Percentiles rank a stretch among this genome's conserved stretches.
phyloP scores from a whole-genome alignment of 2,888 invertebrate genomes.

The Mantis religiosa region DNA sequence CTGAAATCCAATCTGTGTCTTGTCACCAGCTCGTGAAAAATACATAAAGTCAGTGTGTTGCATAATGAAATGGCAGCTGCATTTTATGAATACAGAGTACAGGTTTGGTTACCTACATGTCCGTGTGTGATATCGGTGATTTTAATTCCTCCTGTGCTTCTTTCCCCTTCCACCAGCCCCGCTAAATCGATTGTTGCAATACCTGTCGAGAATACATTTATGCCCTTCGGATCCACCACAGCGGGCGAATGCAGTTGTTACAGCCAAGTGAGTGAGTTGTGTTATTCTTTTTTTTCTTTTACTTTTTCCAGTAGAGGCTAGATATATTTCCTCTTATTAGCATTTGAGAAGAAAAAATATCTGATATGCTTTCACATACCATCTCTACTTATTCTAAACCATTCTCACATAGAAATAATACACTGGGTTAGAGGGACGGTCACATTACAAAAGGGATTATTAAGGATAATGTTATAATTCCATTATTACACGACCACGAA shows the following conservation, averaged over 20 bases:
- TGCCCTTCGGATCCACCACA: not conserved
- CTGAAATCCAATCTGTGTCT: not conserved
- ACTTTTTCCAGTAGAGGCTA: not conserved
- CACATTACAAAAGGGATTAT: no score
- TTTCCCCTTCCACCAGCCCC: not conserved
- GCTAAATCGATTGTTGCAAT: not conserved
- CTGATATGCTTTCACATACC: not conserved
- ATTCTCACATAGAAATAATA: no score
- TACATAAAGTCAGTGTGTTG: not conserved
- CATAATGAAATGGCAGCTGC: not conserved
- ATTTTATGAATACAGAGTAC: not conserved
- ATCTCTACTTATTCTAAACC: not conserved
- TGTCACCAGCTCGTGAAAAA: not conserved
- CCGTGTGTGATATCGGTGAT: not conserved
- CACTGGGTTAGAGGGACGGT: no score
- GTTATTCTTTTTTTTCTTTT: not conserved
- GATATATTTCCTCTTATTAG: not conserved
- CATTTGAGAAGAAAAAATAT: not conserved
- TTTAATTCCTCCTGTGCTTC: not conserved
- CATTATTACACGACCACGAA: no score
- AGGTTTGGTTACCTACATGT: not conserved
- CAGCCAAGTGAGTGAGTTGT: not conserved
- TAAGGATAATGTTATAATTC: no score
- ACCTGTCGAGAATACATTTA: not conserved
- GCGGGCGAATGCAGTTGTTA: not conserved